Evolutionary conservation across 2,888 invertebrate genomes (phyloP), one percentile per base, ranked within the genome.

Genomic region (Zele albiditarsus): DNA sequence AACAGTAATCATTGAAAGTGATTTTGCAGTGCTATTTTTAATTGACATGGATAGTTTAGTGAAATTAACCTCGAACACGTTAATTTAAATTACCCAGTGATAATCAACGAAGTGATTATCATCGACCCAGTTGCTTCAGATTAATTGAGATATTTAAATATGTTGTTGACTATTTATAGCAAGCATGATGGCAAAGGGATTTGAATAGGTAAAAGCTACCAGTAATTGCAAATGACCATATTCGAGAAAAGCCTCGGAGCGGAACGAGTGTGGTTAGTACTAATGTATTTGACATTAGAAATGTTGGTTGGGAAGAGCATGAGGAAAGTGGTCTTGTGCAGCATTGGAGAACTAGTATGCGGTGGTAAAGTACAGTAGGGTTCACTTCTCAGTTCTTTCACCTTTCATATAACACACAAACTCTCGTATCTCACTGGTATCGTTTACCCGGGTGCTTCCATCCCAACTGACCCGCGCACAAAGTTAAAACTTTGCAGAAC

Each of bases 71-170:
- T 60, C 5, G 60, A 14, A 25, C 53, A 63, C 38, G 33, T 65
- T 72, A 82, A 83, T 81, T 82, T 79, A 75, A 79, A 71, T 76
- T 77, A 78, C 76, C 71, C 73, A 73, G 73, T 74, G 79, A 70
- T 74, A 78, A 75, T 79, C 78, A 75, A 74, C 72, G 75, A 20
- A 49, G 27, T 42, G 62, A 75, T 73, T 73, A 75, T 65, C 28
- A 46, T 25, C 53, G 69, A 42, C 53, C 66, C 27, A 68, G 60
- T 31, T 75, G 75, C 74, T 75, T 66, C 53, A 60, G 71, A 60
- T 60, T 66, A 72, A 71, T 71, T 72, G 66, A 73, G 79, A 78
- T 80, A 75, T 71, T 80, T 74, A 53, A 75, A 77, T 70, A 72
- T 60, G 75, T 76, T 70, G 76, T 71, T 70, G 77, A 79, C 78